Conservation (phyloP, 1,140 invertebrate genomes). For the Drosophila parabipectinata region DNA sequence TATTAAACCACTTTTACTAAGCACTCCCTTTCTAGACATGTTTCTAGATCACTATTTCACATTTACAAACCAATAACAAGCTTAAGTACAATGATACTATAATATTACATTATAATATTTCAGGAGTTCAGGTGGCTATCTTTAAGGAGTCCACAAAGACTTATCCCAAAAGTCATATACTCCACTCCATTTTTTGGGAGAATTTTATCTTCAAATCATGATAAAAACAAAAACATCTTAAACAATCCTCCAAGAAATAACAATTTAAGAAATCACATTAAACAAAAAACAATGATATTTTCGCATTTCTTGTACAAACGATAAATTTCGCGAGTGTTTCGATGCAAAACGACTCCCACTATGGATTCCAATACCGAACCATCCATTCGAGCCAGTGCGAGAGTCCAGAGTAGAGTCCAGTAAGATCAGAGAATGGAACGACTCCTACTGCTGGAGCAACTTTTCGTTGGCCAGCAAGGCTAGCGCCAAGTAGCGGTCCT, state of each 20-base stretch:
- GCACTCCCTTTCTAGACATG: background rate
- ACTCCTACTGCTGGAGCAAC: background rate
- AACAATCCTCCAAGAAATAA: background rate
- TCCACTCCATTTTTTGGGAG: too few species aligned
- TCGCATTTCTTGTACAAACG: background rate
- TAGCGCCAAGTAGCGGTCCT: slow-evolving; percentile 23
- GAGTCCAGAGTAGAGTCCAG: background rate
- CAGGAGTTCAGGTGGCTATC: too few species aligned
- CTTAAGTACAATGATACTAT: too few species aligned
- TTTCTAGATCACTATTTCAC: background rate
- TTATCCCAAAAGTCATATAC: too few species aligned
- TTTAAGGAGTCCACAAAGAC: too few species aligned
- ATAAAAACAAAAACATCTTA: background rate
- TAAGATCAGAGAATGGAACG: background rate
- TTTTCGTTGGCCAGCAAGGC: slow-evolving; percentile 7
- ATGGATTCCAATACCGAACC: background rate
- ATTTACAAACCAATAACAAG: too few species aligned
- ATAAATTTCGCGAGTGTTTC: background rate
- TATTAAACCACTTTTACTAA: background rate
- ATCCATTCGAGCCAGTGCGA: background rate
- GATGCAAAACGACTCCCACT: background rate
- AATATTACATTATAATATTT: too few species aligned
- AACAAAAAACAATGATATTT: background rate
- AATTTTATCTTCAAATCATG: background rate
- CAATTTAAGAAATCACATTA: background rate